These are phyloP conservation scores for Vireo altiloquus DNA, from an alignment of 2,113 vertebrate species.

Conservation along the genomic window DNA sequence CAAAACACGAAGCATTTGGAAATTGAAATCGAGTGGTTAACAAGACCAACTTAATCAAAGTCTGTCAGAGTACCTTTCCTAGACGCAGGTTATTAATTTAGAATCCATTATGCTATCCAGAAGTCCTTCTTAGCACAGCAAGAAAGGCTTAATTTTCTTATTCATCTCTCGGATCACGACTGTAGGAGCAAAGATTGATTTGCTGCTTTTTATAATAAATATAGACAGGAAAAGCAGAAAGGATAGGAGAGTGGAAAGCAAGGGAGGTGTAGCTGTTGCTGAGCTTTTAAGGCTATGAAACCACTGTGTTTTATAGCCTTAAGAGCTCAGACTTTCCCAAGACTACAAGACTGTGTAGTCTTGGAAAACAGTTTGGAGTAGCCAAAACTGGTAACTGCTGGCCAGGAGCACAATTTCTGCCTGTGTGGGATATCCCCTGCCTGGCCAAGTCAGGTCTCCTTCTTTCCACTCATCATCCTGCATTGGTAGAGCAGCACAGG, in stretches of 20 bases:
- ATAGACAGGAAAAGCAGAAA: not conserved
- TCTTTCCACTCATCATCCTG: not conserved
- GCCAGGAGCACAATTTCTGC: not conserved
- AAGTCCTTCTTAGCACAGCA: not conserved
- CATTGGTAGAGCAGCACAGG: not conserved
- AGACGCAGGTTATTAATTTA: not conserved
- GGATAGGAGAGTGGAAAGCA: not conserved
- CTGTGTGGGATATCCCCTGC: not conserved
- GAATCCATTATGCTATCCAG: not conserved
- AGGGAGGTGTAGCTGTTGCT: not conserved
- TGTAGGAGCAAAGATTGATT: not conserved
- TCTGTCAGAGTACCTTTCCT: not conserved
- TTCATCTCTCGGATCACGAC: not conserved
- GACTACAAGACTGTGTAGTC: no score
- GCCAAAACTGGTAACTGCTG: not conserved
- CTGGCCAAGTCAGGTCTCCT: not conserved
- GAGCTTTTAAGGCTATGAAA: not conserved
- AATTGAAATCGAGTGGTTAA: constrained; percentile 7
- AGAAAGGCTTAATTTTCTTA: constrained; percentile 10
- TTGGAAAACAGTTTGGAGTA: not conserved
- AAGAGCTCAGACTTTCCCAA: no score
- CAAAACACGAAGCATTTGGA: not conserved
- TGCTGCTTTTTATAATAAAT: not conserved
- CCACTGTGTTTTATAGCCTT: no score
- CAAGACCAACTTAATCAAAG: not conserved